These are phyloP conservation scores for Tetrax tetrax DNA, from an alignment of 2,113 vertebrate genomes.

Conservation along the genomic window DNA sequence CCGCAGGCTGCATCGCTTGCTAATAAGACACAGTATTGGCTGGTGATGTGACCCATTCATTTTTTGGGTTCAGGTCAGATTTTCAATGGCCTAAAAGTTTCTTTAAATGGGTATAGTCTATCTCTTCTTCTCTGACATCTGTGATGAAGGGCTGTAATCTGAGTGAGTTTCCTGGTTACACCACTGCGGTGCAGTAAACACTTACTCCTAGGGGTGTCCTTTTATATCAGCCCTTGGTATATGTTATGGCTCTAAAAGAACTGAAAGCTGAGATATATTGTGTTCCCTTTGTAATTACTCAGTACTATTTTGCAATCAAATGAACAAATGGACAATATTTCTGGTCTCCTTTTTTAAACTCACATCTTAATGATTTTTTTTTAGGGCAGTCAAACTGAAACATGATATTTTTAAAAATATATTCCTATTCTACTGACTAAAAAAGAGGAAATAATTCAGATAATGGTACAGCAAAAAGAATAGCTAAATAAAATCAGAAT, in stretches of 20 bases:
- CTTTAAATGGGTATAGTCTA: neutral
- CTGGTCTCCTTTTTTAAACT: conserved; percentile 40
- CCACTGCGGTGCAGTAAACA: neutral
- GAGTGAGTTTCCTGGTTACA: conserved; percentile 32
- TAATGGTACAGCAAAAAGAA: conserved; percentile 61
- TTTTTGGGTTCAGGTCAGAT: neutral
- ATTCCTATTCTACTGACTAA: neutral
- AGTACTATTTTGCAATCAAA: conserved; percentile 51
- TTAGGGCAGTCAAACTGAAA: conserved; percentile 44
- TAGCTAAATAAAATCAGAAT: conserved; percentile 46
- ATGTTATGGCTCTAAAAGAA: conserved; percentile 42
- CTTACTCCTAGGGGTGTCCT: conserved; percentile 7
- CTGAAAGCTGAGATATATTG: conserved; percentile 35
- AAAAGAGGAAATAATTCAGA: neutral
- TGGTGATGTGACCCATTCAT: neutral
- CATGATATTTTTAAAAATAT: neutral
- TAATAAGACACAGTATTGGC: neutral
- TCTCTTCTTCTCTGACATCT: conserved; percentile 27
- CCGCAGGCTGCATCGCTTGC: neutral
- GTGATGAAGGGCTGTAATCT: conserved; percentile 35
- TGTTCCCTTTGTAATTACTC: conserved; percentile 57
- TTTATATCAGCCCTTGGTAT: conserved; percentile 53
- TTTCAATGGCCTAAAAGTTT: conserved; percentile 29
- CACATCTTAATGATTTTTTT: conserved; percentile 48
- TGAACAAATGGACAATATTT: conserved; percentile 12